phyloP scores from a whole-genome alignment of 2,113 vertebrate genomes.

The Psittacara wagleri region DNA sequence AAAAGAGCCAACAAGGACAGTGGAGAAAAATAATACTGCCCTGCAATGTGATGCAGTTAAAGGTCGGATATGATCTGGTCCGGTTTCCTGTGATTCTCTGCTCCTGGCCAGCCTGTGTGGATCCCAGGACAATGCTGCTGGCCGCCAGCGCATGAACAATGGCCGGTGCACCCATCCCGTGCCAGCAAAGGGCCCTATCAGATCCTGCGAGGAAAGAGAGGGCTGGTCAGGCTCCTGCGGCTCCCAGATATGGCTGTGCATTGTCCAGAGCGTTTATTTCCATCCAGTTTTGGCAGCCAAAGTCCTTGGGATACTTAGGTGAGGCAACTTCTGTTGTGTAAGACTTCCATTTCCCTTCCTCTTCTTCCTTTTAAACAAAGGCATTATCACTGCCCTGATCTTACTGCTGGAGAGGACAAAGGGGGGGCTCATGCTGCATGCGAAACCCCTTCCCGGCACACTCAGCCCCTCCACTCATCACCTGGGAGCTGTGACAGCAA shows the following conservation, averaged over 20 bases:
- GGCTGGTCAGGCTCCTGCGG: neutral
- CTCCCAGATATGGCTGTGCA: conserved; percentile 13
- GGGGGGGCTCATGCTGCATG: neutral
- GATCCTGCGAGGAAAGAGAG: conserved; percentile 6
- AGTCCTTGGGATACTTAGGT: neutral
- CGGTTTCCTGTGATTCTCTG: conserved; percentile 31
- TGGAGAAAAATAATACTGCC: neutral
- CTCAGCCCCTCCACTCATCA: neutral
- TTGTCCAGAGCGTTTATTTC: conserved; percentile 61
- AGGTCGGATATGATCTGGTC: neutral
- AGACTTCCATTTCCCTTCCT: conserved; percentile 57
- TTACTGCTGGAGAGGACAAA: neutral
- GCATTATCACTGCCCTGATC: conserved; percentile 15
- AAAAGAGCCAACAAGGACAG: neutral
- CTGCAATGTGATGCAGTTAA: neutral
- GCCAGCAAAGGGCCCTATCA: conserved; percentile 2
- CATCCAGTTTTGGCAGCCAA: conserved; percentile 11
- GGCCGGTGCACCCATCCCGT: neutral
- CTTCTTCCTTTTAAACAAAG: conserved; percentile 65
- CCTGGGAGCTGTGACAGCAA: neutral
- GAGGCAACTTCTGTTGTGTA: conserved; percentile 41
- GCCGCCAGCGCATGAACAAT: conserved; percentile 3
- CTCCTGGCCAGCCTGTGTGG: neutral
- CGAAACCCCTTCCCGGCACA: neutral
- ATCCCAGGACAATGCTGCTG: neutral